Conservation (phyloP, 2,888 invertebrate species). For the Thereva unica region DNA sequence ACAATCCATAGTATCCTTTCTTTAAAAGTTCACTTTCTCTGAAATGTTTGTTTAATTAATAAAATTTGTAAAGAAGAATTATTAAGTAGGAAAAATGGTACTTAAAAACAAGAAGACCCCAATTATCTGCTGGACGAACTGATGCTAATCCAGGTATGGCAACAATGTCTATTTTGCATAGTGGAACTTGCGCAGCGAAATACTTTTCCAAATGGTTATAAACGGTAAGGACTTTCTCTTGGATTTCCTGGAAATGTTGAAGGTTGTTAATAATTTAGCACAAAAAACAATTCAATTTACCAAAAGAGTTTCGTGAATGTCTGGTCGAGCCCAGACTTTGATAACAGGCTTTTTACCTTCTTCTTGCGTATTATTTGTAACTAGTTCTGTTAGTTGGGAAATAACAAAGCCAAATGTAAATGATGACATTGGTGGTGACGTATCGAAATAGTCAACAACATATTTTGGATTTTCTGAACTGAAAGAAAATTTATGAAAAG, state of each 20-base stretch:
- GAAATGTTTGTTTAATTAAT: conserved; percentile 44
- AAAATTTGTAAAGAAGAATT: conserved; percentile 20
- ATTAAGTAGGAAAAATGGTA: conserved; percentile 54
- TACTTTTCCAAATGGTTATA: conserved; percentile 66
- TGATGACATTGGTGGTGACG: conserved; percentile 76
- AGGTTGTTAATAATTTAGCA: conserved; percentile 6
- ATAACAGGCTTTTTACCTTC: conserved; percentile 50
- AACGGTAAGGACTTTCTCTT: conserved; percentile 64
- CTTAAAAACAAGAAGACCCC: conserved; percentile 81
- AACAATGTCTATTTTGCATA: conserved; percentile 72
- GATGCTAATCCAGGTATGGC: conserved; percentile 74
- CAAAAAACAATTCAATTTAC: conserved; percentile 36
- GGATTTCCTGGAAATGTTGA: conserved; percentile 60
- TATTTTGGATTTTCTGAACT: conserved; percentile 59
- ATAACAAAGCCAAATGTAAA: conserved; percentile 75
- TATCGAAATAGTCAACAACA: conserved; percentile 70
- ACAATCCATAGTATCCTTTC: conserved; percentile 67
- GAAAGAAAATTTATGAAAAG: not conserved
- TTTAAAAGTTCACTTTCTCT: conserved; percentile 76
- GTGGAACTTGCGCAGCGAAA: conserved; percentile 68
- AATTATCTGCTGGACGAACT: conserved; percentile 74
- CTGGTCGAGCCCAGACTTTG: conserved; percentile 58
- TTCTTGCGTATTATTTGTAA: conserved; percentile 39
- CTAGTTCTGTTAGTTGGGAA: conserved; percentile 63
- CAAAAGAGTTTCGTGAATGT: conserved; percentile 58